A percentile compares a stretch with the other conserved stretches of the same genome.
phyloP scores from a whole-genome alignment of 2,797 vertebrate genomes.

The Hemibagrus guttatus region DNA sequence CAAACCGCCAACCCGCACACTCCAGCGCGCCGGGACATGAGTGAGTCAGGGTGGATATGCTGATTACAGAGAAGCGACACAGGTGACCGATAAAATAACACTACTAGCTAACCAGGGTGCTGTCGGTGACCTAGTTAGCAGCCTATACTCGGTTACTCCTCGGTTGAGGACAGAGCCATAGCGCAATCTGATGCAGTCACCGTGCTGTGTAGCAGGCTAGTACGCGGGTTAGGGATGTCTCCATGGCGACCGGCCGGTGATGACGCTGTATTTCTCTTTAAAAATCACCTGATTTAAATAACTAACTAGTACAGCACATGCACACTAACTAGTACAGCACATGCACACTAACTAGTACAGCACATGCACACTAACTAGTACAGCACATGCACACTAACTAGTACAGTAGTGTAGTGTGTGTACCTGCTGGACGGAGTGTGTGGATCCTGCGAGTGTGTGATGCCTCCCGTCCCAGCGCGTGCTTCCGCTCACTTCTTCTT shows the following conservation, averaged over 20 bases:
- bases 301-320: neutral
- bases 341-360: neutral
- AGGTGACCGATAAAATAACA: neutral
- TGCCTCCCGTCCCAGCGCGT: neutral
- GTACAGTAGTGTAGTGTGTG: neutral
- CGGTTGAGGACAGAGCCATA: neutral
- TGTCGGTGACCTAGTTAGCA: neutral
- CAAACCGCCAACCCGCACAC: neutral
- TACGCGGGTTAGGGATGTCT: neutral
- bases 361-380: neutral
- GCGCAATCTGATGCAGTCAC: neutral
- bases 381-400: no score
- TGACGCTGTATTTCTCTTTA: neutral
- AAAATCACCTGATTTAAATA: neutral
- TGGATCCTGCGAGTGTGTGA: conserved; percentile 11
- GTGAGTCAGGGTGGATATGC: neutral
- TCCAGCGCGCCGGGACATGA: neutral
- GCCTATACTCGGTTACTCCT: neutral
- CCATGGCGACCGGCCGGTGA: neutral
- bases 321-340: neutral
- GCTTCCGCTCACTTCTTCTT: neutral
- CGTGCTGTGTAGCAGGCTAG: neutral
- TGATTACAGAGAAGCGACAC: neutral
- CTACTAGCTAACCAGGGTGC: neutral
- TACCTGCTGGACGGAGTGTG: conserved; percentile 11